phyloP scores from a whole-genome alignment of 2,113 vertebrate genomes.

The Hassar affinis region DNA sequence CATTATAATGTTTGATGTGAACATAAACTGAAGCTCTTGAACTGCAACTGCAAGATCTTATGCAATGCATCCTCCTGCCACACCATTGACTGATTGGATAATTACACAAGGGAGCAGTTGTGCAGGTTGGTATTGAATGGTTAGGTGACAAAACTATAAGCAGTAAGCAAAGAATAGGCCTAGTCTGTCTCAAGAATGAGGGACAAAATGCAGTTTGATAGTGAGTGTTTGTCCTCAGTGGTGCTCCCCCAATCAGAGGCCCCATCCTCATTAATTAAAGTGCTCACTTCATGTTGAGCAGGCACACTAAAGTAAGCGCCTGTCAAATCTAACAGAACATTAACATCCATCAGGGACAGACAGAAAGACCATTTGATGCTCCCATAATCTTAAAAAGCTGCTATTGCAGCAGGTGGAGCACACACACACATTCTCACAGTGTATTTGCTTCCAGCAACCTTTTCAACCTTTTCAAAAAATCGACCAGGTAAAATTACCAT shows the following conservation, averaged over 20 bases:
- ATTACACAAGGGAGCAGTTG: not conserved
- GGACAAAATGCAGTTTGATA: not conserved
- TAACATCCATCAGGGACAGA: not conserved
- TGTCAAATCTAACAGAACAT: conserved; percentile 57
- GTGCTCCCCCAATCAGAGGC: conserved; percentile 8
- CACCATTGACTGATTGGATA: too few species aligned
- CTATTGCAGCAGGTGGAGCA: not conserved
- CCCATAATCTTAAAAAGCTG: not conserved
- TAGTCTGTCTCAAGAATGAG: not conserved
- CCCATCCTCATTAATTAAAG: conserved; percentile 19
- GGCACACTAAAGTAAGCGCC: conserved; percentile 53
- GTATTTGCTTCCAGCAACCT: not conserved
- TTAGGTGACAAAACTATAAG: not conserved
- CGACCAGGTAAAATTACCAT: not conserved
- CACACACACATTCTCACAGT: not conserved
- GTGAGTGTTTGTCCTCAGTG: not conserved
- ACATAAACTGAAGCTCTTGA: too few species aligned
- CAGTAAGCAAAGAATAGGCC: not conserved
- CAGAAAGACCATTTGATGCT: not conserved
- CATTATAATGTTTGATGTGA: too few species aligned
- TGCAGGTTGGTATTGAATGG: not conserved
- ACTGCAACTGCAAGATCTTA: not conserved
- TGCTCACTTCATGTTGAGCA: not conserved
- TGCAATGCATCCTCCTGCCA: not conserved
- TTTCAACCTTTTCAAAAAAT: not conserved